Percentiles rank a stretch among this genome's conserved stretches.
phyloP scores from a whole-genome alignment of 1,140 invertebrate genomes.

The Neotoxoptera formosana region DNA sequence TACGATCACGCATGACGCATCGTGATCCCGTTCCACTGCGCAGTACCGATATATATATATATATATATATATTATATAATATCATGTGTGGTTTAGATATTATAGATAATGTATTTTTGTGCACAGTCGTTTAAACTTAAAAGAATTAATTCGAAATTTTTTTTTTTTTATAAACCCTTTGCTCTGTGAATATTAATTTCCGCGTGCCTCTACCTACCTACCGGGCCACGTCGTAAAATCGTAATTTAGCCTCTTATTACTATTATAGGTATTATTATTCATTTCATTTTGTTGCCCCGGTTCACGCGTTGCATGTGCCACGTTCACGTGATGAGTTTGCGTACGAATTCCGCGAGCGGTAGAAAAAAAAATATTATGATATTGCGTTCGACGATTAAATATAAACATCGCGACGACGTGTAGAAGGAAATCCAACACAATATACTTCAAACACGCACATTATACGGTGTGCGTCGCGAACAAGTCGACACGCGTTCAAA shows the following conservation, averaged over 20 bases:
- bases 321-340: constrained; percentile 30
- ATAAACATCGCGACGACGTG: not conserved
- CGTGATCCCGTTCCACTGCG: not conserved
- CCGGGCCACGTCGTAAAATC: not conserved
- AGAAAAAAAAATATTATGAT: not conserved
- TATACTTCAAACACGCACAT: not conserved
- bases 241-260: too few relatives aligned
- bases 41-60: not conserved
- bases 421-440: not conserved
- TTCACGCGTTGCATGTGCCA: constrained; percentile 3
- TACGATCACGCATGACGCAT: not conserved
- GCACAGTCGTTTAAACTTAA: too few relatives aligned
- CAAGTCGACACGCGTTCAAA: not conserved
- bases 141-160: not conserved
- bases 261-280: not conserved
- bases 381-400: not conserved
- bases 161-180: not conserved
- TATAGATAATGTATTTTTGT: too few relatives aligned
- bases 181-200: not conserved
- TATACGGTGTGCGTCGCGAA: not conserved
- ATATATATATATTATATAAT: not conserved
- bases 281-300: not conserved
- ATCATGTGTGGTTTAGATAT: not conserved
- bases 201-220: too few relatives aligned
- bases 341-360: not conserved